These are phyloP conservation scores for Mus pahari DNA, from an alignment of 2,113 vertebrate species.

Conservation along the genomic window DNA sequence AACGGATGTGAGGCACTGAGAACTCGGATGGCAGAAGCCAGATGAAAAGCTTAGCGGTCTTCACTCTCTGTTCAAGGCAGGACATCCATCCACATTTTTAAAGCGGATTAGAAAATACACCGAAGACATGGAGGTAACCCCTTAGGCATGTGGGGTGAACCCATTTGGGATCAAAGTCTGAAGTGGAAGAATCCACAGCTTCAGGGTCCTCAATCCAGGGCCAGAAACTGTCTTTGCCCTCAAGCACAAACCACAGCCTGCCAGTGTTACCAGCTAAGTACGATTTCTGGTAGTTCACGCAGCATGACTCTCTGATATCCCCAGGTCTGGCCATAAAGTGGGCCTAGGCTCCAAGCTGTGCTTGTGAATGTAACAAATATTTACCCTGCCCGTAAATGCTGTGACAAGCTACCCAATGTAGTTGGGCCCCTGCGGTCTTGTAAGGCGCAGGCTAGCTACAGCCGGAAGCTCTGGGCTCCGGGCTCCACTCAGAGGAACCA, in stretches of 20 bases:
- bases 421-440: neutral
- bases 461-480: neutral
- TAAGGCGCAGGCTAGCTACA: neutral
- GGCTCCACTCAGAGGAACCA: neutral
- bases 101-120: neutral
- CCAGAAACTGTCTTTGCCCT: neutral
- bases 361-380: constrained; percentile 42
- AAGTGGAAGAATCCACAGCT: neutral
- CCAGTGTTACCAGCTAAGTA: neutral
- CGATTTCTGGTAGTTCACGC: neutral
- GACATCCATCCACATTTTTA: neutral
- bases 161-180: neutral
- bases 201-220: neutral
- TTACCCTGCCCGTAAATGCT: neutral
- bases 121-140: rapidly evolving
- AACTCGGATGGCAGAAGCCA: neutral
- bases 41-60: neutral
- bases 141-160: neutral
- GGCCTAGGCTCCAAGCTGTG: constrained; percentile 50
- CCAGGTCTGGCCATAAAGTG: constrained; percentile 1
- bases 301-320: rapidly evolving
- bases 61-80: neutral
- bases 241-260: neutral
- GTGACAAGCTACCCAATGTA: neutral
- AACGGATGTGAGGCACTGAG: neutral